A percentile compares a stretch with the other conserved stretches of the same genome.
These are phyloP conservation scores for Caenorhabditis auriculariae DNA, from an alignment of 2,888 invertebrate genomes.

Conservation along the genomic window DNA sequence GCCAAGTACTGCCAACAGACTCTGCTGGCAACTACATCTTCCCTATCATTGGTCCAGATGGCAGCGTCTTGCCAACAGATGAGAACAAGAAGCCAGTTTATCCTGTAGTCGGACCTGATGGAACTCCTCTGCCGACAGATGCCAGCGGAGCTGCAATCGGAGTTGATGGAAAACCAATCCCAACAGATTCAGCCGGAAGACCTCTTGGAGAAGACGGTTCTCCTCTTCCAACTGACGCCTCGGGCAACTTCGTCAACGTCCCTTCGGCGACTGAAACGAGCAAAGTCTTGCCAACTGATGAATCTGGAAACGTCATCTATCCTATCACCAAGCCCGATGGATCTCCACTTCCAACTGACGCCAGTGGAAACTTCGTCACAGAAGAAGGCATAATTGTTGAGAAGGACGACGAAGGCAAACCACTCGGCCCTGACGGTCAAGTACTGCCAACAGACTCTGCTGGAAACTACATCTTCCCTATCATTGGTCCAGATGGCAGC, in stretches of 20 bases:
- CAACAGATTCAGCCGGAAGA: conserved; percentile 36
- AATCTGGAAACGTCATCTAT: conserved; percentile 1
- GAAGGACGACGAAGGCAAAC: conserved; percentile 16
- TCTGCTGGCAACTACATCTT: conserved; percentile 14
- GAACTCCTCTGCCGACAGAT: conserved; percentile 28
- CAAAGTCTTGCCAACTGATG: conserved; percentile 16
- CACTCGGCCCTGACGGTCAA: conserved; percentile 17
- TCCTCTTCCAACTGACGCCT: conserved; percentile 40
- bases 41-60: conserved; percentile 19
- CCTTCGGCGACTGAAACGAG: not conserved
- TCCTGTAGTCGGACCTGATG: conserved; percentile 18
- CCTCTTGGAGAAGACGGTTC: conserved; percentile 21
- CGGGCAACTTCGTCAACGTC: conserved; percentile 17
- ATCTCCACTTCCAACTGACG: conserved; percentile 20
- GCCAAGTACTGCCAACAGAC: conserved; percentile 23
- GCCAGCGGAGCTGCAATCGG: conserved; percentile 24
- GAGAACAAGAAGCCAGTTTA: conserved; percentile 9
- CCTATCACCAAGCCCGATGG: conserved; percentile 41
- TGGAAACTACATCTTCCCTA: conserved; percentile 9
- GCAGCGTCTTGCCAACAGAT: conserved; percentile 8
- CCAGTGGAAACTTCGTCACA: conserved; percentile 28
- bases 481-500: conserved; percentile 13
- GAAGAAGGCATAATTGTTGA: conserved; percentile 27
- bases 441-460: conserved; percentile 14
- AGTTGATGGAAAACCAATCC: conserved; percentile 28